Evolutionary conservation across 1,140 invertebrate species (phyloP), one percentile per base, ranked within the genome.

Genomic region (Melitaea cinxia): DNA sequence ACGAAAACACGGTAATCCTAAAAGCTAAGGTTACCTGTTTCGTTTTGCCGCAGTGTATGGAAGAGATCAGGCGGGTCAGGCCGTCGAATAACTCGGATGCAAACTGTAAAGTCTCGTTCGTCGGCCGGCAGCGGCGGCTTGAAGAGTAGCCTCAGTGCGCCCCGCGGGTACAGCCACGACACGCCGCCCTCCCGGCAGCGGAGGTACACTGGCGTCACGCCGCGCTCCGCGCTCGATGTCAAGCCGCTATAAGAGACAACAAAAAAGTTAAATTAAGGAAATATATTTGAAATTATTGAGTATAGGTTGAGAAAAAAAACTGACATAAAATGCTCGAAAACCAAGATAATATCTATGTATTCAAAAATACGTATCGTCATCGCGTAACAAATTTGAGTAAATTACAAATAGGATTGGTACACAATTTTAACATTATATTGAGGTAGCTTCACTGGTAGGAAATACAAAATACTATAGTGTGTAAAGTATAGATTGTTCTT

Each of bases 191-290:
- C 93, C 1, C 94, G 92, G 73, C 96, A 96, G 17, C 95, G 92
- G 19, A 96, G 92, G 86, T 96, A 96, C 4, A 96, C 94, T 0
- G 95, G 95, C 23, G 94, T 94, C 5, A 96, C 95, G 2, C 94
- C 95, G 53, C 94, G 92, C 61, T 89, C 85, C 1, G 85, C 69
- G 7, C 76, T 84, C 33, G 85, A 70, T 4, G 85, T 85, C 71
- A 93, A 70, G 2, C 93, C 93, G 77, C 93, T 94, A 88, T 24
- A 92, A 92, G 64, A 83, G 83, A 71, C 80, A 59, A 52, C 49
- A 28, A 45, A 10, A 23, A 50, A n/a, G 0, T 19, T 45, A 21
- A 45, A 45, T 9, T n/a, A n/a, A n/a, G n/a, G n/a, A 45, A 45
- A 10, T 10, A 21, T 45, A 19, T 4, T n/a, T n/a, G n/a, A n/a